phyloP scores from a whole-genome alignment of 2,797 vertebrate species.

The Acanthurus tractus region DNA sequence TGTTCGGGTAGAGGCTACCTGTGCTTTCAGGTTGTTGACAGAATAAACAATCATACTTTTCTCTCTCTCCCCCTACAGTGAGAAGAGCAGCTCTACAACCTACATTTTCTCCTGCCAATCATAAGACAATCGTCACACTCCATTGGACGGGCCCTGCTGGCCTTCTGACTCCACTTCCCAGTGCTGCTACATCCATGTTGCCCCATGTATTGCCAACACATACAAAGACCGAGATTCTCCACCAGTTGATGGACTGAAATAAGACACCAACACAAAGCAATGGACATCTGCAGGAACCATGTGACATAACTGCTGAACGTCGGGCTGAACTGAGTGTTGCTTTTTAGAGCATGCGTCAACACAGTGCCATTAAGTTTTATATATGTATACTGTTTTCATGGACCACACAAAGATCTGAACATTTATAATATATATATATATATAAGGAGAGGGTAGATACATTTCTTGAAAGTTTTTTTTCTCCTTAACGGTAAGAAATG shows the following conservation, averaged over 20 bases:
- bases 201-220: slow-evolving; percentile 76
- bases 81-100: slow-evolving; percentile 58
- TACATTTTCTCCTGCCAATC: slow-evolving; percentile 74
- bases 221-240: slow-evolving; percentile 38
- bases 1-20: neutral
- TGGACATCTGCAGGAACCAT: slow-evolving; percentile 48
- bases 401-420: slow-evolving; percentile 47
- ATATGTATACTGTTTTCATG: slow-evolving; percentile 69
- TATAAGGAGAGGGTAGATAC: slow-evolving; percentile 44
- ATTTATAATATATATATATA: slow-evolving; percentile 33
- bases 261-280: slow-evolving; percentile 33
- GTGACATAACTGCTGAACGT: slow-evolving; percentile 61
- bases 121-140: slow-evolving; percentile 77
- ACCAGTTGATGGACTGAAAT: slow-evolving; percentile 51
- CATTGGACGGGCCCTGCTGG: slow-evolving; percentile 58
- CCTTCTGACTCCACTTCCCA: slow-evolving; percentile 52
- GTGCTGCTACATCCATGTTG: slow-evolving; percentile 75
- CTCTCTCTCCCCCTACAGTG: slow-evolving; percentile 68
- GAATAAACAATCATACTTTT: neutral
- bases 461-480: slow-evolving; percentile 60
- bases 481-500: slow-evolving; percentile 57
- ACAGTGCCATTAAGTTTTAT: slow-evolving; percentile 73
- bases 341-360: slow-evolving; percentile 69
- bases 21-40: neutral
- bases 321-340: slow-evolving; percentile 53